Base-by-base conservation (phyloP, 1,140 invertebrate genomes). In the Megathymus violae region DNA sequence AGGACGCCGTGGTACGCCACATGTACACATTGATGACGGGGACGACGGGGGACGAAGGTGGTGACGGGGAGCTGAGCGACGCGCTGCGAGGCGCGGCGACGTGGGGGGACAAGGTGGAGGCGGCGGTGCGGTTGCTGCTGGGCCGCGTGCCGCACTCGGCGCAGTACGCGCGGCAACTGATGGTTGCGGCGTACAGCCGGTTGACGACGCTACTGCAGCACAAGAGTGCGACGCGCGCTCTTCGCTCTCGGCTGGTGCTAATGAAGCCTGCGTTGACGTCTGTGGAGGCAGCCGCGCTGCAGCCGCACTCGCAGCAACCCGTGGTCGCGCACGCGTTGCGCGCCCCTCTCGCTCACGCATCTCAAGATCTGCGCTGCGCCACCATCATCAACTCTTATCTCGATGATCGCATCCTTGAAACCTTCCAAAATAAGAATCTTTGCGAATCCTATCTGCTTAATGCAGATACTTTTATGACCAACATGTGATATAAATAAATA, bases 351-450 rank as follows among this genome's bases (percentile, higher is more conserved):
- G 66, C 69, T 0, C 54, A 54, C 13, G 71, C 77, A 6, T 14
- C 76, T 3, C 6, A 68, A 9, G 83, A 88, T 43, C 46, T 82
- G 11, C 68, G 59, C 7, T 83, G 79, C 44, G 70, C 79, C 16
- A 51, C 74, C 7, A 71, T 86, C 25, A 63, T 86, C 0, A 88
- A 88, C 41, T 48, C 34, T 4, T 67, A 85, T 47, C 50, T 88
- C 1, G 69, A 75, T 10, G 38, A 50, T 3, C 56, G 66, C 3
- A 54, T 82, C 4, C 11, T 81, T 4, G 46, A 80, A 52, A 54
- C 36, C 0, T 88, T 75, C 27, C 61, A 78, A 6, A 68, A 73
- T 4, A 80, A 61, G 31, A 88, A 83, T 17, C 63, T 81, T 7
- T 85, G 82, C 46, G 73, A 85, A 6, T 75, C 78, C 0, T 83